Conservation (phyloP, 2,888 invertebrate genomes). For the Pyrrhosoma nymphula region DNA sequence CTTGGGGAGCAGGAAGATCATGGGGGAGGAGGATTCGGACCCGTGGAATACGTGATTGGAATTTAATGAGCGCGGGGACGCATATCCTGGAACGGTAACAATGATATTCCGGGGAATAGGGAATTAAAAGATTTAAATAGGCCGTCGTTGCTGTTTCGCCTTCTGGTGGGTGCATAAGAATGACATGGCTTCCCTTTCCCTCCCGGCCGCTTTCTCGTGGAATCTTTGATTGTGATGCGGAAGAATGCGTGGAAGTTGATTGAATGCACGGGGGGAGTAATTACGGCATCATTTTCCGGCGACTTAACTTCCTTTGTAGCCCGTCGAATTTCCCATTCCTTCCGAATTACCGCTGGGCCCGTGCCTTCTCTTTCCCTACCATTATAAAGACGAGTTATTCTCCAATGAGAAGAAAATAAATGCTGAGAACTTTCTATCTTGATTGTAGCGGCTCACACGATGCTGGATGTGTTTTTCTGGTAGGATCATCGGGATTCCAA, state of each 20-base stretch:
- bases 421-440: too few species aligned
- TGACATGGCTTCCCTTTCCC: background rate
- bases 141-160: conserved; percentile 33
- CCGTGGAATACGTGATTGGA: conserved; percentile 44
- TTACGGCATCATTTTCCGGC: conserved; percentile 54
- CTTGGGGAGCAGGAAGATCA: background rate
- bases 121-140: conserved; percentile 45
- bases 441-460: too few species aligned
- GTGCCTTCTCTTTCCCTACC: too few species aligned
- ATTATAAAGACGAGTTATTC: too few species aligned
- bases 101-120: conserved; percentile 41
- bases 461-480: too few species aligned
- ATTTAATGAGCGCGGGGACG: conserved; percentile 50
- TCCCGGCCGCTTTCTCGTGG: background rate
- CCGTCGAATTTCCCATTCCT: background rate
- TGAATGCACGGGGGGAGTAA: conserved; percentile 43
- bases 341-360: background rate
- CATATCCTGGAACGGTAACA: conserved; percentile 62
- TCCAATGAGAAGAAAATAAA: too few species aligned
- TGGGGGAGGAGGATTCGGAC: conserved; percentile 39
- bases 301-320: conserved; percentile 41
- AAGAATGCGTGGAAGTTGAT: conserved; percentile 56
- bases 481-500: too few species aligned
- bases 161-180: background rate
- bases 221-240: conserved; percentile 45